phyloP scores from a whole-genome alignment of 2,113 vertebrate species.

The Pollachius pollachius region DNA sequence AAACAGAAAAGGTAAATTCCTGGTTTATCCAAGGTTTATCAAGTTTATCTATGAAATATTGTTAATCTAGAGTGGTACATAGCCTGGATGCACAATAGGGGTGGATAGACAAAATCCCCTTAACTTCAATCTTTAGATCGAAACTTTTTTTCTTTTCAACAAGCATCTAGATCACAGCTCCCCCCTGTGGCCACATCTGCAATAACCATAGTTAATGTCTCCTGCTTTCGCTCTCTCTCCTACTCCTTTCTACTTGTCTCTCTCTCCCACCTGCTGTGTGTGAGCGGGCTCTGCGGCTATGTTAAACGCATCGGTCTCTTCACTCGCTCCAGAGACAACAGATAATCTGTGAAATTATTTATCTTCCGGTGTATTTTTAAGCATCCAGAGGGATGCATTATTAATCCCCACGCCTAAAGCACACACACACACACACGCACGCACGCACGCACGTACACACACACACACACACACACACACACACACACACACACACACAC shows the following conservation, averaged over 20 bases:
- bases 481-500: neutral
- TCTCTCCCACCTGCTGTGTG: slow-evolving; percentile 15
- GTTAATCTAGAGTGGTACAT: no score
- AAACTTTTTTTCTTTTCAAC: neutral
- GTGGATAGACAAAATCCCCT: no score
- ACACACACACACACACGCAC: slow-evolving; percentile 4
- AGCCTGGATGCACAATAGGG: no score
- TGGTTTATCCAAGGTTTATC: no score
- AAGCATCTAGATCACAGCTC: slow-evolving; percentile 29
- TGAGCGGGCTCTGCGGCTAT: slow-evolving; percentile 46
- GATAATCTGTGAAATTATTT: slow-evolving; percentile 71
- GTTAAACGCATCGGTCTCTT: slow-evolving; percentile 58
- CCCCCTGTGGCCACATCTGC: slow-evolving; percentile 38
- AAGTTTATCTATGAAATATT: no score
- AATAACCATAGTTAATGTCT: neutral
- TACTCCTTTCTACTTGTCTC: neutral
- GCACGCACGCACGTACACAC: slow-evolving; percentile 1
- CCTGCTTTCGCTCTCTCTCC: slow-evolving; percentile 16
- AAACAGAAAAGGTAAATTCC: no score
- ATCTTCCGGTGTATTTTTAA: slow-evolving; percentile 65
- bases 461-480: slow-evolving; percentile 8
- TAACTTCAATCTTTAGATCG: slow-evolving; percentile 2
- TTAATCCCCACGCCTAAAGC: slow-evolving; percentile 35
- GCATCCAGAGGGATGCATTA: slow-evolving; percentile 55
- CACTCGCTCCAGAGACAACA: slow-evolving; percentile 55